Evolutionary conservation across 2,797 vertebrate species (phyloP), one percentile per base, ranked within the genome.

Genomic region (Gymnothorax javanicus): DNA sequence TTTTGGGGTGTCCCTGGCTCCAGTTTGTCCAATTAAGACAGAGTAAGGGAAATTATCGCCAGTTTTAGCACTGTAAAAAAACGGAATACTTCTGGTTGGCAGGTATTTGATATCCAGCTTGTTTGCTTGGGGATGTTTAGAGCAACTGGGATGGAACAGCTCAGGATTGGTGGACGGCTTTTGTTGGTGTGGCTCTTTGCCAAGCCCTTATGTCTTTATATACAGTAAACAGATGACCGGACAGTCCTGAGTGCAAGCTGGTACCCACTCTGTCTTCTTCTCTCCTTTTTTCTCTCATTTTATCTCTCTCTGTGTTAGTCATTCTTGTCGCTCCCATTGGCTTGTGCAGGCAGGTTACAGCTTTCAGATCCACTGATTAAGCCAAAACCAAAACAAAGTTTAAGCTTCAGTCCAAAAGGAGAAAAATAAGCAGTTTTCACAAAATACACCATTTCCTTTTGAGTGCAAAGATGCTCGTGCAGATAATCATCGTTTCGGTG

Each of bases 141-240:
- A 94, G 93, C 91, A 95, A 91, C 83, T 93, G 96, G 93, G 94
- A 95, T 95, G 95, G 92, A 93, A 94, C 94, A 89, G 73, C 92
- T 93, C 94, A 89, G 93, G 96, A 97, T 97, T 97, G 96, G 96
- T 96, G 92, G 95, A 96, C 90, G 91, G 90, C 90, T 93, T 92
- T 91, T 92, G 91, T 91, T 91, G 92, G 91, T 89, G 93, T 96
- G 95, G 96, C 95, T 90, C 90, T 87, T 64, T 92, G 95, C 96
- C 96, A 96, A 93, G 93, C 93, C 93, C 95, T 94, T 94, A 95
- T 94, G 95, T 96, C 95, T 95, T 96, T 97, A 97, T 96, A 96
- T 96, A 96, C 91, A 93, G 96, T 96, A 92, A 96, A 95, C 93
- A 94, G 94, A 94, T 95, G 95, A 94, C 92, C 93, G 91, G 94